phyloP scores from a whole-genome alignment of 2,113 vertebrate genomes.

The Engraulis encrasicolus region DNA sequence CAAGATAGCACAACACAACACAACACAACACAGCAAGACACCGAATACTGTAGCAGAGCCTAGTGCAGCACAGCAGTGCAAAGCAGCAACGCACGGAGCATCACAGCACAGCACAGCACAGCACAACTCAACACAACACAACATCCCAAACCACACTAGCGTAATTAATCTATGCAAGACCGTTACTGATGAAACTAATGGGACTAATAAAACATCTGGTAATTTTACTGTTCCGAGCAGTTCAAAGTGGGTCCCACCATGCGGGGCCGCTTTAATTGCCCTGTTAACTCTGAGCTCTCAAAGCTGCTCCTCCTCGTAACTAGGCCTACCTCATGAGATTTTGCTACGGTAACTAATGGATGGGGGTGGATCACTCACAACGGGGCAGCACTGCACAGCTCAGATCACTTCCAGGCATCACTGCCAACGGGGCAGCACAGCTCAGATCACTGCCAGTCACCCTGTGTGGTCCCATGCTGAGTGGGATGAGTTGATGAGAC shows the following conservation, averaged over 20 bases:
- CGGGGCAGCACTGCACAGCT: background rate
- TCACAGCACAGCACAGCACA: background rate
- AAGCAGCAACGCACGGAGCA: background rate
- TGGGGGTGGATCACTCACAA: background rate
- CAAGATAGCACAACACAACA: background rate
- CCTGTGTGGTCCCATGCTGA: too few species aligned
- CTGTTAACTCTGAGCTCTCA: background rate
- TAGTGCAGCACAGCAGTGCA: background rate
- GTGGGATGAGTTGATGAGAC: background rate
- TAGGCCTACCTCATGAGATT: background rate
- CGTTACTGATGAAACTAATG: too few species aligned
- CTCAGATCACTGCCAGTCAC: background rate
- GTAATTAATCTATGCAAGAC: too few species aligned
- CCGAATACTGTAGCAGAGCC: too few species aligned
- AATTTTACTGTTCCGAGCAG: too few species aligned
- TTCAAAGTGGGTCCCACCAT: background rate
- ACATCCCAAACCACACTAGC: background rate
- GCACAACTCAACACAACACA: background rate
- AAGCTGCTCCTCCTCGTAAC: background rate
- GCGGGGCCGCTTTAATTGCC: background rate
- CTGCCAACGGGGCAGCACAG: background rate
- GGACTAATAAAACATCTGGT: too few species aligned
- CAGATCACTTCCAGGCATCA: background rate
- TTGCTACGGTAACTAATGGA: background rate
- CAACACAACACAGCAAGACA: background rate